These are phyloP conservation scores for Smittia aterrima DNA, from an alignment of 2,888 invertebrate genomes.

Conservation along the genomic window DNA sequence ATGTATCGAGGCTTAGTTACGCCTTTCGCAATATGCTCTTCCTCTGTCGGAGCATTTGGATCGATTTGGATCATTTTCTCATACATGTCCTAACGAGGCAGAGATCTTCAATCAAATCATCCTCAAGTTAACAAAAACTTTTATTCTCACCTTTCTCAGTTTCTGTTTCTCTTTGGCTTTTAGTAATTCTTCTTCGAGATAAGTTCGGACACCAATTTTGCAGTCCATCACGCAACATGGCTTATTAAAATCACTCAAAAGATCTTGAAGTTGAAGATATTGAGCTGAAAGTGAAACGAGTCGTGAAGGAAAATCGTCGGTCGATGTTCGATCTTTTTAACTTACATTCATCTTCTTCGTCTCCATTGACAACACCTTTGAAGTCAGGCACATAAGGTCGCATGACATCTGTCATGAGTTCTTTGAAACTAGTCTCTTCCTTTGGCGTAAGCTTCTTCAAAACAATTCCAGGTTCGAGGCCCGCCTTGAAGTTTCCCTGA, in stretches of 20 bases:
- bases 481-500: conserved; percentile 93
- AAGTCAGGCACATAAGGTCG: conserved; percentile 91
- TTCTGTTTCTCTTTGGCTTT: conserved; percentile 95
- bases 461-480: conserved; percentile 90
- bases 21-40: conserved; percentile 85
- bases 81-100: conserved; percentile 79
- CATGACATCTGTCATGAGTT: conserved; percentile 83
- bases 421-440: conserved; percentile 64
- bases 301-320: conserved; percentile 42
- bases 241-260: conserved; percentile 83
- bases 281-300: conserved; percentile 53
- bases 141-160: conserved; percentile 68
- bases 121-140: background rate
- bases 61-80: conserved; percentile 97
- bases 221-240: conserved; percentile 96
- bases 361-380: conserved; percentile 70
- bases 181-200: conserved; percentile 89
- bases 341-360: conserved; percentile 76
- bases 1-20: conserved; percentile 93
- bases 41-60: conserved; percentile 80
- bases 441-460: conserved; percentile 87
- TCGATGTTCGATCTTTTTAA: no score
- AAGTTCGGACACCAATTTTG: conserved; percentile 92
- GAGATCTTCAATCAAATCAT: conserved; percentile 18
- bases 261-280: conserved; percentile 89